Conservation (phyloP, 2,888 invertebrate genomes). For the Pterostichus madidus region DNA sequence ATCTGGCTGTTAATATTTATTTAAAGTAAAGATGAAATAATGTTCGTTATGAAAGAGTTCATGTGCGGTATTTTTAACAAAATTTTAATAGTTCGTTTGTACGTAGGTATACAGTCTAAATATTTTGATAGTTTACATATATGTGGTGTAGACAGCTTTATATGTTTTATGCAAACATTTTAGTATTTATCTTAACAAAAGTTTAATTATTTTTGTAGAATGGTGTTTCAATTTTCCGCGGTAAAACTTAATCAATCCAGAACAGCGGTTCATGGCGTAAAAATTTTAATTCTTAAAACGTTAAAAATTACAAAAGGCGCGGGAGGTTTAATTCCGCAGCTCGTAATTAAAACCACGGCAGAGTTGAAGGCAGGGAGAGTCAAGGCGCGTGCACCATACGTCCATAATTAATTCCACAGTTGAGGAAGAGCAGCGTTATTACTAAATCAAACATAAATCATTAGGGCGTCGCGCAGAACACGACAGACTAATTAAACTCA, state of each 20-base stretch:
- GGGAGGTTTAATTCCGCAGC: slow-evolving; percentile 58
- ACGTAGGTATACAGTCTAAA: slow-evolving; percentile 7
- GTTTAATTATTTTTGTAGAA: no score
- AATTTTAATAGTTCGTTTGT: not conserved
- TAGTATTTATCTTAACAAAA: slow-evolving; percentile 36
- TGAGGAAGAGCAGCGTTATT: slow-evolving; percentile 66
- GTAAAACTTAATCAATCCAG: slow-evolving; percentile 46
- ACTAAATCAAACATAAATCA: slow-evolving; percentile 67
- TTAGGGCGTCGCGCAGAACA: slow-evolving; percentile 64
- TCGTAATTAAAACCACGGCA: slow-evolving; percentile 61
- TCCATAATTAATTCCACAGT: slow-evolving; percentile 64
- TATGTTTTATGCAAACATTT: slow-evolving; percentile 25
- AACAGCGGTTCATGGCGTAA: slow-evolving; percentile 20
- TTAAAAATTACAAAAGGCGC: slow-evolving; percentile 61
- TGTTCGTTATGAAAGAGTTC: no score
- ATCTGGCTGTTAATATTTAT: no score
- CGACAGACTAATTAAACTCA: slow-evolving; percentile 67
- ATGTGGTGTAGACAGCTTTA: slow-evolving; percentile 28
- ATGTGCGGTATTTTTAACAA: no score
- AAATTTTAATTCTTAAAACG: slow-evolving; percentile 50
- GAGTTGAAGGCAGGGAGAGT: not conserved
- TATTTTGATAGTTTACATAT: slow-evolving; percentile 30
- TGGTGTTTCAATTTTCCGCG: slow-evolving; percentile 36
- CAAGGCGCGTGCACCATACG: slow-evolving; percentile 54
- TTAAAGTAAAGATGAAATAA: no score